Percentiles rank a stretch among this genome's conserved stretches.
Evolutionary conservation across 1,140 invertebrate species (phyloP).

Genomic region (Agrilus planipennis): DNA sequence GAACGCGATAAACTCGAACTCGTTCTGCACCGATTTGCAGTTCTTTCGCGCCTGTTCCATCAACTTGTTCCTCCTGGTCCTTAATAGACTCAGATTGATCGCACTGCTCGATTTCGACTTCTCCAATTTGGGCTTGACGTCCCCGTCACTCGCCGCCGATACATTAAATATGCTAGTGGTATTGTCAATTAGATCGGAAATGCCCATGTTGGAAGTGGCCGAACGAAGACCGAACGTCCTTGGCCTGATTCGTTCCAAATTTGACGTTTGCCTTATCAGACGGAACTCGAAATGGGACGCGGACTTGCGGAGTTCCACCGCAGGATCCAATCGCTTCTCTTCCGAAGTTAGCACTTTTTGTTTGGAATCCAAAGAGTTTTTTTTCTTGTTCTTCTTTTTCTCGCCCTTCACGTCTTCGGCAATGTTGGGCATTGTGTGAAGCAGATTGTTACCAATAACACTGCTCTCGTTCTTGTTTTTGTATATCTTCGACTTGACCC

Average conservation of each 20-base stretch:
- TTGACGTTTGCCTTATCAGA: constrained; percentile 29
- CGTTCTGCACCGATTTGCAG: constrained; percentile 19
- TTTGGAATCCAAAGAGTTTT: constrained; percentile 14
- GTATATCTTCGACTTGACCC: constrained; percentile 31
- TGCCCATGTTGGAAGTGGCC: constrained; percentile 13
- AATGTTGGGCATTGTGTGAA: constrained; percentile 18
- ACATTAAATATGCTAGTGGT: background rate
- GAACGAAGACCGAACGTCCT: constrained; percentile 20
- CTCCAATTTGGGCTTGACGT: constrained; percentile 21
- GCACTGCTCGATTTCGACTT: constrained; percentile 33
- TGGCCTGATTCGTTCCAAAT: constrained; percentile 26
- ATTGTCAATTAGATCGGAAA: constrained; percentile 9
- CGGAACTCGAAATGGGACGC: constrained; percentile 25
- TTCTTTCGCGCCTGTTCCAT: constrained; percentile 16
- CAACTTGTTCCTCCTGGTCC: constrained; percentile 23
- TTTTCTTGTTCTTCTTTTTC: constrained; percentile 23
- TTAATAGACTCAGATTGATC: constrained; percentile 29
- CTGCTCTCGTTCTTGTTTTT: constrained; percentile 26
- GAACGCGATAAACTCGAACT: constrained; percentile 30
- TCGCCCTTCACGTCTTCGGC: constrained; percentile 16
- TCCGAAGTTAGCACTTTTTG: too few relatives aligned
- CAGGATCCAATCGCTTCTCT: constrained; percentile 8
- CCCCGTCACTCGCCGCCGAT: background rate
- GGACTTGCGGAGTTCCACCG: constrained; percentile 15
- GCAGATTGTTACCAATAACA: background rate